Evolutionary conservation across 2,888 invertebrate species (phyloP), one percentile per base, ranked within the genome.

Genomic region (Zygothrica quintamaculata): DNA sequence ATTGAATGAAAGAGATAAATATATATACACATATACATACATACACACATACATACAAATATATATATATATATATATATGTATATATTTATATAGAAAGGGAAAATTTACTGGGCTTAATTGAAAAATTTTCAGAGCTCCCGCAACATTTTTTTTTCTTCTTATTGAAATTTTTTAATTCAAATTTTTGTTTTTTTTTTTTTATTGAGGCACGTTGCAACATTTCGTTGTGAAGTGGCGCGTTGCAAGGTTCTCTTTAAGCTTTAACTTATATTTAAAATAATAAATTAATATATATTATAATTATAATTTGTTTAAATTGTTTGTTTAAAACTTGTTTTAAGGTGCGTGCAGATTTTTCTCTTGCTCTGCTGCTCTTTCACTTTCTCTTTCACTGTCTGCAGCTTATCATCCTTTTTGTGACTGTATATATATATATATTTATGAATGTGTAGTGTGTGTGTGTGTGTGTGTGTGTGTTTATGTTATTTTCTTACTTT

Each of bases 161-260:
- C 2, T 12, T 16, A 39, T 43, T 61, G 61, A 68, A 68, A 69
- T 55, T 51, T 69, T 56, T 59, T 56, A 12, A 5, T 2, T 13
- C 26, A n/a, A n/a, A n/a, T n/a, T 22, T 22, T 3, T 22, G 5
- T 22, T 22, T 22, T 22, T 3, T 22, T 22, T 5, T 3, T 3
- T 33, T 7, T 11, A 16, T 39, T 43, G 37, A 40, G n/a, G n/a
- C 50, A 70, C 12, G 46, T 42, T 52, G 59, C 53, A 72, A 76
- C 73, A 71, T 76, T 73, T 71, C 42, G 60, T 39, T 71, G 57
- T 44, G 47, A 66, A 58, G 48, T 36, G 47, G 50, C 58, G 73
- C 48, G 42, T 58, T 36, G 73, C 72, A 43, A 76, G 56, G 73
- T 71, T 55, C 72, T 55, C 51, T 58, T 37, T 31, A 43, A 44